Evolutionary conservation across 2,888 invertebrate genomes (phyloP).

Genomic region (Dascillus cervinus): DNA sequence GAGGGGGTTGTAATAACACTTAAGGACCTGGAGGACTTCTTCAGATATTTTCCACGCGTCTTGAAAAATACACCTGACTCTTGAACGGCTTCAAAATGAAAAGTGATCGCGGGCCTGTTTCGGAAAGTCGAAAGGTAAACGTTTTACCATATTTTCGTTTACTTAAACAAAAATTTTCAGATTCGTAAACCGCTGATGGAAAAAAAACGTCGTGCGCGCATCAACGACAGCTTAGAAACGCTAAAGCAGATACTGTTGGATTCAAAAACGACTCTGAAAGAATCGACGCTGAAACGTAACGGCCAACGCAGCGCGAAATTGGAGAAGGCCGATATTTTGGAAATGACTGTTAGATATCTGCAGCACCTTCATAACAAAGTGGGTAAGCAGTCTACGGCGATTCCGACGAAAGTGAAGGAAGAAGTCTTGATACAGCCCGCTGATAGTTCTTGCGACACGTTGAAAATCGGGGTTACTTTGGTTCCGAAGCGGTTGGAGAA

Average conservation of each 20-base stretch:
- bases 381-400: constrained; percentile 9
- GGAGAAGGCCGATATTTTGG: constrained; percentile 59
- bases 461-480: constrained; percentile 31
- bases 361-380: constrained; percentile 44
- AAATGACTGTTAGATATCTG: constrained; percentile 54
- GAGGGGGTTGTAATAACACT: constrained; percentile 21
- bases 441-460: constrained; percentile 28
- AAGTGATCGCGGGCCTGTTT: constrained; percentile 23
- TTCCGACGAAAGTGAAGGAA: constrained; percentile 12
- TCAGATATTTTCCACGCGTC: constrained; percentile 2
- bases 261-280: constrained; percentile 35
- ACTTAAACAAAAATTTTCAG: constrained; percentile 15
- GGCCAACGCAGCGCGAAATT: constrained; percentile 48
- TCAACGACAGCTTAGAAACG: constrained; percentile 48
- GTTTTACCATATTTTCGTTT: no score
- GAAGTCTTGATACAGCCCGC: constrained; percentile 23
- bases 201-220: constrained; percentile 46
- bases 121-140: constrained; percentile 38
- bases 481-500: constrained; percentile 38
- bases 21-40: constrained; percentile 7
- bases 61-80: constrained; percentile 2
- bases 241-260: constrained; percentile 46
- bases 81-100: constrained; percentile 19
- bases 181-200: constrained; percentile 50
- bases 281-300: constrained; percentile 23